Base-by-base conservation (phyloP, 2,888 invertebrate genomes). In the Acleris holmiana region DNA sequence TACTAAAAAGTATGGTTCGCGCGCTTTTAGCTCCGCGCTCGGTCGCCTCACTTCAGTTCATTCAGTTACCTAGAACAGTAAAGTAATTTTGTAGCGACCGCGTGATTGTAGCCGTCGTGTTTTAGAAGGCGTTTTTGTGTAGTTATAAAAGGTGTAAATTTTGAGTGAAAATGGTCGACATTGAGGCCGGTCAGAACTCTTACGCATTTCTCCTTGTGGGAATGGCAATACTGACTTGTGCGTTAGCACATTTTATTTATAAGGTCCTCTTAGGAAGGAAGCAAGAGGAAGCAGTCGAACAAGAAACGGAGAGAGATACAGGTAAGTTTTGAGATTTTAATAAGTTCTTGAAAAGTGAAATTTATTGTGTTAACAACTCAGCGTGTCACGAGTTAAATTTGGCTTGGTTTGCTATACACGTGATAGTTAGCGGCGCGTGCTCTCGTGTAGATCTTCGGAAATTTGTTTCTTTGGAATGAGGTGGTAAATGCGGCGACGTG, bases 151-250 rank as follows among this genome's bases (percentile, higher is more conserved):
- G 76, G 79, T 73, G 76, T 78, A 71, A 84, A 72, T 86, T 78
- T 76, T 90, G 74, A 83, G 88, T 91, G 88, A 91, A 89, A 89
- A 90, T 90, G 88, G 86, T 83, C 76, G 87, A 88, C 67, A 78
- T 78, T 75, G 76, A 82, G 80, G 85, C 86, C 87, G 86, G 86
- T 83, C 75, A 78, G 70, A 83, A 77, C 74, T 71, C 76, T 67
- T 85, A 86, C 72, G 72, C 79, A 70, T 79, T 85, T 74, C 72
- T 88, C 25, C 67, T 85, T 69, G 80, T 80, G 60, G 84, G 80
- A 68, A 70, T 85, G 70, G 84, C 90, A 54, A 65, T 88, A 73
- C 69, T 88, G 55, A 66, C 79, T 69, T 86, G 89, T 85, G 79
- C 86, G 76, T 71, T 89, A 70, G 56, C 90, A 78, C 87, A 90